These are phyloP conservation scores for Latheticus oryzae DNA, from an alignment of 2,888 invertebrate species.

Conservation along the genomic window DNA sequence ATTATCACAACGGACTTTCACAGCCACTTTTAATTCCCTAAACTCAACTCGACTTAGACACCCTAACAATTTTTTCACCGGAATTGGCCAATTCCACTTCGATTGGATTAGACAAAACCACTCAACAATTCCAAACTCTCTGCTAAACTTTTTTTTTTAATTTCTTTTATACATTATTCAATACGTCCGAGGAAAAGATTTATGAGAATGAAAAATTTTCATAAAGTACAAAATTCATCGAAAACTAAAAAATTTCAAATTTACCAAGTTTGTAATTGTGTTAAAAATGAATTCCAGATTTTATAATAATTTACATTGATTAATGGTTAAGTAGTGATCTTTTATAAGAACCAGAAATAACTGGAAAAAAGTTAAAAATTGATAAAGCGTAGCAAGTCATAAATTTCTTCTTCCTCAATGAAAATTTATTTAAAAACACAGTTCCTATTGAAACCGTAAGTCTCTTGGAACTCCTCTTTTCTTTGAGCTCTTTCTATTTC, in stretches of 20 bases:
- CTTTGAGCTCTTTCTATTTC: constrained; percentile 20
- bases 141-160: too few species aligned
- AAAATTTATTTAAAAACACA: constrained; percentile 2
- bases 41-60: constrained; percentile 31
- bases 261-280: constrained; percentile 21
- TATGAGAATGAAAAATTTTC: constrained; percentile 33
- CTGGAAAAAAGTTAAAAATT: too few species aligned
- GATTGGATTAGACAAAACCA: constrained; percentile 11
- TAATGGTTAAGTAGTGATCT: too few species aligned
- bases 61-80: constrained; percentile 14
- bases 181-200: constrained; percentile 27
- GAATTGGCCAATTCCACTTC: constrained; percentile 9
- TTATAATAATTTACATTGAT: constrained; percentile 28
- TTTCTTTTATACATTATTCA: constrained; percentile 29
- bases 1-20: constrained; percentile 36
- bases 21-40: constrained; percentile 35
- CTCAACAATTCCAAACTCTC: too few species aligned
- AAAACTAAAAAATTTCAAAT: constrained; percentile 29
- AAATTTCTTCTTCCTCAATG: too few species aligned
- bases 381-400: too few species aligned
- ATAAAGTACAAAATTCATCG: constrained; percentile 21
- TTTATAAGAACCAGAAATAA: too few species aligned
- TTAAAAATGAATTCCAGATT: constrained; percentile 16
- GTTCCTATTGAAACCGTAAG: constrained; percentile 7
- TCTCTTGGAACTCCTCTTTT: too few species aligned